Evolutionary conservation across 1,140 invertebrate genomes (phyloP).

Genomic region (Ostrea denselamellosa): DNA sequence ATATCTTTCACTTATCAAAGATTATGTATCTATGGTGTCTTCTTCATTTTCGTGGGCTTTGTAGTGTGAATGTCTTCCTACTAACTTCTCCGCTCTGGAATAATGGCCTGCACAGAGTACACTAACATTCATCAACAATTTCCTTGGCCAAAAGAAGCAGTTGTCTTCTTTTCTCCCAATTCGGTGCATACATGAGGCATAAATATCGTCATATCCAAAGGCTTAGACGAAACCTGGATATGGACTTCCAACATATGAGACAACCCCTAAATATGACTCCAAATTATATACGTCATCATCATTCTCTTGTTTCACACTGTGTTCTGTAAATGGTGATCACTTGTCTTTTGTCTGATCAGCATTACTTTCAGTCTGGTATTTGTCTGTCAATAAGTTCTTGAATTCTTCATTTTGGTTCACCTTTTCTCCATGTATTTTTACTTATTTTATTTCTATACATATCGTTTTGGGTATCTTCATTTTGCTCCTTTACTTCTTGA

Average conservation of each 20-base stretch:
- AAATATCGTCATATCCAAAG: slow-evolving; percentile 32
- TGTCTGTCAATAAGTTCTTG: not conserved
- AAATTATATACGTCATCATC: not conserved
- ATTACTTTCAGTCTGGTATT: too few species aligned
- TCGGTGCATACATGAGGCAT: slow-evolving; percentile 48
- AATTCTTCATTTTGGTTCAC: not conserved
- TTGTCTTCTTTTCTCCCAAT: slow-evolving; percentile 44
- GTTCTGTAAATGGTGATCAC: not conserved
- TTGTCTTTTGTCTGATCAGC: not conserved
- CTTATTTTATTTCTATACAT: not conserved
- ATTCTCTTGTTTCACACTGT: not conserved
- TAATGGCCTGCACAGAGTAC: slow-evolving; percentile 45
- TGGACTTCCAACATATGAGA: slow-evolving; percentile 44
- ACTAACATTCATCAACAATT: slow-evolving; percentile 50
- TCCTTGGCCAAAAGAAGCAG: slow-evolving; percentile 52
- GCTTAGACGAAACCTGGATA: slow-evolving; percentile 52
- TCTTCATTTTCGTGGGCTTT: not conserved
- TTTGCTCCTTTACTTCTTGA: not conserved
- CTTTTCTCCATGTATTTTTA: not conserved
- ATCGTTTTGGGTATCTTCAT: not conserved
- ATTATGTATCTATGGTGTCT: not conserved
- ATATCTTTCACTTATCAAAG: too few species aligned
- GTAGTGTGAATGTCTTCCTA: not conserved
- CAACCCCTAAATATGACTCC: not conserved
- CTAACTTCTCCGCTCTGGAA: slow-evolving; percentile 47